Percentiles rank a stretch among this genome's conserved stretches.
Conservation (phyloP, 2,797 vertebrate genomes). For the Siniperca obscura region DNA sequence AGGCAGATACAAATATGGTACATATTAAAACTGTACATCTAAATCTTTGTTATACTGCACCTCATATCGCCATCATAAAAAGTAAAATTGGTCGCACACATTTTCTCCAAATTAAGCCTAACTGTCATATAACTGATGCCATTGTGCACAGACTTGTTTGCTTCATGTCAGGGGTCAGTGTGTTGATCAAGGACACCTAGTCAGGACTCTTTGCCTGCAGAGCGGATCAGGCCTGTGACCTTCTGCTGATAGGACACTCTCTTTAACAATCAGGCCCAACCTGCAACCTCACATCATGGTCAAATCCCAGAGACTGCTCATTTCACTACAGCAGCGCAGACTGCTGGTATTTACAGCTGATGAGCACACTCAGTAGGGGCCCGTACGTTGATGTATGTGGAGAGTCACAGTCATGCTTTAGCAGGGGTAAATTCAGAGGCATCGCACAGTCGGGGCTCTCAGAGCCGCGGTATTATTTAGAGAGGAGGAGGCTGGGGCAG, state of each 20-base stretch:
- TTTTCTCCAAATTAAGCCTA: not conserved
- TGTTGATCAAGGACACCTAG: conserved; percentile 43
- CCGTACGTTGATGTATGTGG: conserved; percentile 71
- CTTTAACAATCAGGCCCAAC: conserved; percentile 49
- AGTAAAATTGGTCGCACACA: not conserved
- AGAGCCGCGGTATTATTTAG: conserved; percentile 45
- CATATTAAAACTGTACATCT: not conserved
- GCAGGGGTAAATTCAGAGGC: conserved; percentile 69
- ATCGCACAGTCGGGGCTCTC: conserved; percentile 69
- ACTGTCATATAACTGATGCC: not conserved
- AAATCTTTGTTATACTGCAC: not conserved
- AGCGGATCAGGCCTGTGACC: conserved; percentile 59
- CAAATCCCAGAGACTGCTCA: conserved; percentile 50
- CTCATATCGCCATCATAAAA: not conserved
- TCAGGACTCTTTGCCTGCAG: conserved; percentile 42
- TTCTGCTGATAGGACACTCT: conserved; percentile 59
- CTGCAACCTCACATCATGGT: conserved; percentile 52
- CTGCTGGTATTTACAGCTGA: conserved; percentile 85
- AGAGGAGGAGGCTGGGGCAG: conserved; percentile 43
- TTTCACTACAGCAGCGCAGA: conserved; percentile 61
- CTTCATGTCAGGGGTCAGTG: conserved; percentile 8
- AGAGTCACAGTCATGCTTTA: conserved; percentile 80
- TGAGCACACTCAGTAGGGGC: conserved; percentile 77
- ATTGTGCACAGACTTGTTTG: conserved; percentile 7
- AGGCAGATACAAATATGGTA: not conserved